Evolutionary conservation across 2,113 vertebrate genomes (phyloP).

Genomic region (Atherinomorus stipes): DNA sequence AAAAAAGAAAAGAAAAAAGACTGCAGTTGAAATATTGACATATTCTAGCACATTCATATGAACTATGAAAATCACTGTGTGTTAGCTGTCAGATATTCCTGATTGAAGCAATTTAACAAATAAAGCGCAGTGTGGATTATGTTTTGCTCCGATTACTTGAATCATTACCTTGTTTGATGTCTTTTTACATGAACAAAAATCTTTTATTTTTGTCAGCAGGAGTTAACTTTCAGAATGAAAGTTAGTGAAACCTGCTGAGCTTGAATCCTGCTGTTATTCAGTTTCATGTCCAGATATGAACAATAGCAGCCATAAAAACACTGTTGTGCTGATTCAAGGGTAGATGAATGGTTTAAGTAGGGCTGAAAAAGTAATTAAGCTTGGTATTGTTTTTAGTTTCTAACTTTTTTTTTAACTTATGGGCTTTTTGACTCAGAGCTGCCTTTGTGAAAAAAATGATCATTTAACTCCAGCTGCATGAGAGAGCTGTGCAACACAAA

Average conservation of each 20-base stretch:
- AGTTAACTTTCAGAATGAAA: slow-evolving; percentile 60
- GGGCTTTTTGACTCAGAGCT: slow-evolving; percentile 36
- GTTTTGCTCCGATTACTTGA: slow-evolving; percentile 43
- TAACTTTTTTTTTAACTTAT: slow-evolving; percentile 47
- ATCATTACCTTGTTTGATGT: slow-evolving; percentile 61
- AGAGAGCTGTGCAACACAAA: background rate
- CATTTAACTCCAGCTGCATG: slow-evolving; percentile 35
- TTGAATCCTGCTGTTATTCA: slow-evolving; percentile 38
- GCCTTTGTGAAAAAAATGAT: slow-evolving; percentile 40
- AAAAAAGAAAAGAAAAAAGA: background rate
- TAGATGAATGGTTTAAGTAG: slow-evolving; percentile 50
- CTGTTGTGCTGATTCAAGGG: slow-evolving; percentile 34
- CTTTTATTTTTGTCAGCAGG: slow-evolving; percentile 63
- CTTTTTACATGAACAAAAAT: slow-evolving; percentile 46
- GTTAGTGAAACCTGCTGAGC: slow-evolving; percentile 58
- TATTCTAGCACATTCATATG: slow-evolving; percentile 6
- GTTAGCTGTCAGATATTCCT: slow-evolving; percentile 41
- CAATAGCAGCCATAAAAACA: slow-evolving; percentile 47
- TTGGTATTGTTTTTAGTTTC: slow-evolving; percentile 51
- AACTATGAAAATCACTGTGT: slow-evolving; percentile 10
- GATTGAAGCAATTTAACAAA: slow-evolving; percentile 60
- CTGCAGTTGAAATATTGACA: slow-evolving; percentile 1
- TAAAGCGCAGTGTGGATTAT: slow-evolving; percentile 47
- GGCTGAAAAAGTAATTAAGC: slow-evolving; percentile 42
- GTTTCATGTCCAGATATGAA: slow-evolving; percentile 50